phyloP scores from a whole-genome alignment of 1,140 invertebrate genomes.

The Conus betulinus region DNA sequence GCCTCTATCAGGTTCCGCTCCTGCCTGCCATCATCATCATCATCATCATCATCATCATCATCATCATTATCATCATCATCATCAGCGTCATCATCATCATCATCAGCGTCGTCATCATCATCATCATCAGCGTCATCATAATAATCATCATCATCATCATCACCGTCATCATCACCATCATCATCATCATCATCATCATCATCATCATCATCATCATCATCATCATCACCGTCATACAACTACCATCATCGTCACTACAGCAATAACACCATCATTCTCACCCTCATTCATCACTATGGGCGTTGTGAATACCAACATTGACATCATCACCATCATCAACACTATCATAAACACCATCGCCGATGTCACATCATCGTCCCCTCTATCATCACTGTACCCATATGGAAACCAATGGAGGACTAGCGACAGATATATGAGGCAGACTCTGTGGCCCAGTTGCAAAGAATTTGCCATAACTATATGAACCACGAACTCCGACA shows the following conservation, averaged over 20 bases:
- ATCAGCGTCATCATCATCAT: conserved; percentile 41
- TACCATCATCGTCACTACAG: not conserved
- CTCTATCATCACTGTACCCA: not conserved
- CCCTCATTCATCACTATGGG: too few species aligned
- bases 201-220: conserved; percentile 9
- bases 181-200: conserved; percentile 39
- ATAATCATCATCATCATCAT: conserved; percentile 41
- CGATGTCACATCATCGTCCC: not conserved
- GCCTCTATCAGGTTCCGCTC: conserved; percentile 91
- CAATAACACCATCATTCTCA: not conserved
- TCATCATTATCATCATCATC: conserved; percentile 26
- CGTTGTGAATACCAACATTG: too few species aligned
- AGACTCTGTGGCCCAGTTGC: too few species aligned
- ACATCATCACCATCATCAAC: not conserved
- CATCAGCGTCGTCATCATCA: conserved; percentile 35
- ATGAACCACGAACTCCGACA: too few species aligned
- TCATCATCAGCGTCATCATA: conserved; percentile 43
- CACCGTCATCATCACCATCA: conserved; percentile 36
- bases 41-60: conserved; percentile 19
- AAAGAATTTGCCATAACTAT: too few species aligned
- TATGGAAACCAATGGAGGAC: not conserved
- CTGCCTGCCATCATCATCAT: conserved; percentile 77
- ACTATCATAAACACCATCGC: not conserved
- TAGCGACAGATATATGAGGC: too few species aligned
- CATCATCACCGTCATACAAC: not conserved